Conservation (phyloP, 2,797 vertebrate species). For the Lutjanus argentimaculatus region DNA sequence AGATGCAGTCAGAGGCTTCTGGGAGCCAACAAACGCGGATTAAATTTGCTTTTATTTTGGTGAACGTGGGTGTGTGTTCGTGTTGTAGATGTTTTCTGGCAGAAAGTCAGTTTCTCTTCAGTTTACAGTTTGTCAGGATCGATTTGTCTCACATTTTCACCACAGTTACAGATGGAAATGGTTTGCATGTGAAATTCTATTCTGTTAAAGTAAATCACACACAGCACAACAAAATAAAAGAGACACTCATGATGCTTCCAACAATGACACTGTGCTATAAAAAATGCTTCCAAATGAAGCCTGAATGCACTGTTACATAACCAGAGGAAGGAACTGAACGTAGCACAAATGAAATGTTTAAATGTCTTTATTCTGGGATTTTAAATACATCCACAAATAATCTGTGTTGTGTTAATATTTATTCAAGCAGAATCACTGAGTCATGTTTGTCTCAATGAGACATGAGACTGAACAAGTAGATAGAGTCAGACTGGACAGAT, state of each 20-base stretch:
- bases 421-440: background rate
- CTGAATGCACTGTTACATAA: background rate
- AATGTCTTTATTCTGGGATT: background rate
- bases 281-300: background rate
- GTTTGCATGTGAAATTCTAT: background rate
- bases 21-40: slow-evolving; percentile 25
- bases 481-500: no score
- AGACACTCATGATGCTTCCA: background rate
- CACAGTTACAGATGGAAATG: background rate
- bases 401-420: background rate
- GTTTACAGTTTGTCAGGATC: slow-evolving; percentile 24
- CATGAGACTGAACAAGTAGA: no score
- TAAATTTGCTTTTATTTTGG: slow-evolving; percentile 45
- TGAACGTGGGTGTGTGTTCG: slow-evolving; percentile 22
- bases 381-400: background rate
- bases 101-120: background rate
- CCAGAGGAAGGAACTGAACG: no score
- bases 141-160: slow-evolving; percentile 27
- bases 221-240: background rate
- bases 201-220: background rate
- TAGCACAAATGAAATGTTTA: background rate
- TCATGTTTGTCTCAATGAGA: background rate
- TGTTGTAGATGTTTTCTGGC: slow-evolving; percentile 31
- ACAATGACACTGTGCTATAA: background rate
- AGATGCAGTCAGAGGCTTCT: slow-evolving; percentile 14